Conservation (phyloP, 2,113 vertebrate genomes). For the Nestor notabilis region DNA sequence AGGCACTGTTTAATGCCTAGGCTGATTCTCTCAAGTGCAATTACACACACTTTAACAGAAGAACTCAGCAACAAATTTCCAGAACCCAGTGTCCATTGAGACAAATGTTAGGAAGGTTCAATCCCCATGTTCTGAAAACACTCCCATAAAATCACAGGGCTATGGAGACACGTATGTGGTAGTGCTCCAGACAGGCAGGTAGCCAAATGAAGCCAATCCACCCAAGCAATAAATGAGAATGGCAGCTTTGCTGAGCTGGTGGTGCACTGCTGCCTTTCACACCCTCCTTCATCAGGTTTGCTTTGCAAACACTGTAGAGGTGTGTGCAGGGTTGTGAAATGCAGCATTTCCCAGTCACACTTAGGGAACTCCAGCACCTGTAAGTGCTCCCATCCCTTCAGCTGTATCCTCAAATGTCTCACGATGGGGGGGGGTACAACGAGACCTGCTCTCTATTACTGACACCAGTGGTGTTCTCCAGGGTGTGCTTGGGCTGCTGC, state of each 20-base stretch:
- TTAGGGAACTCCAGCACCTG: background rate
- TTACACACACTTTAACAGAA: background rate
- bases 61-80: background rate
- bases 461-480: background rate
- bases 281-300: background rate
- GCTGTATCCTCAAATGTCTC: background rate
- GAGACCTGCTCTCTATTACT: background rate
- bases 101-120: background rate
- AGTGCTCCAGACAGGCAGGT: background rate
- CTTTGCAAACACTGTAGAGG: background rate
- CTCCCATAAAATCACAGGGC: background rate
- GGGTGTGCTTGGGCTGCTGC: background rate
- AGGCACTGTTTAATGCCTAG: background rate
- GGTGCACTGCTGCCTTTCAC: background rate
- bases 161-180: background rate
- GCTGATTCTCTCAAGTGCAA: background rate
- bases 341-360: background rate
- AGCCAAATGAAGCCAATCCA: background rate
- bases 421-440: background rate
- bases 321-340: background rate
- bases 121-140: background rate
- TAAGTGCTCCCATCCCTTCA: background rate
- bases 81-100: background rate
- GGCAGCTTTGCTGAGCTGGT: accelerated
- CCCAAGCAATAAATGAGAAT: background rate